Evolutionary conservation across 2,113 vertebrate species (phyloP), one percentile per base, ranked within the genome.

Genomic region (Ochotona princeps): DNA sequence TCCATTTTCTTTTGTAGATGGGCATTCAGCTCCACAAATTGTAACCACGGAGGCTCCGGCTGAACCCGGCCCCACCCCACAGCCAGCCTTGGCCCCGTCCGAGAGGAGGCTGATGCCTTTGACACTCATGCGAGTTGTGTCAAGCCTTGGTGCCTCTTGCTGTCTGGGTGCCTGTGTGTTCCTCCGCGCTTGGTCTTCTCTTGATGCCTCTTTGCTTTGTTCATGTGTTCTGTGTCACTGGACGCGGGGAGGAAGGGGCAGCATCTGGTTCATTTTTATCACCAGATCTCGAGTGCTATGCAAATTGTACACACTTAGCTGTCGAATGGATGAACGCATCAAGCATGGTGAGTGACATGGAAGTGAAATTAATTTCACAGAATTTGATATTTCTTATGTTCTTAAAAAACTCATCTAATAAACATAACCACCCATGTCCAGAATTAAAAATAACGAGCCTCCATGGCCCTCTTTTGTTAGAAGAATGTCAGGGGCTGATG

Each of bases 221-320:
- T 9, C 17, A 0, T 14, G 0, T 11, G n/a, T 67, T 57, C 65
- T 15, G 0, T n/a, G 92, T 89, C 0, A 0, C 70, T 8, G 28
- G 51, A 73, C 23, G 30, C 32, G 13, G 82, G 49, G 74, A 65
- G 76, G 70, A 14, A n/a, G 67, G 66, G 47, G 8, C 72, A 38
- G 70, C 0, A 21, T 63, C 28, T 12, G 63, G n/a, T 79, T 73
- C 17, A 10, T 82, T 73, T 82, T 82, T 51, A n/a, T 14, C 14
- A 57, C 28, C 57, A 44, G 38, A 44, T 86, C 61, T 63, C 1
- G 2, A 32, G 76, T 14, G n/a, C 76, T 21, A 3, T 32, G 69
- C 13, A 25, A 60, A 78, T 10, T 18, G 76, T 15, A 61, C 54
- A 51, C 38, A 6, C 38, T 57, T 5, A 4, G 80, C 38, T 73